phyloP scores from a whole-genome alignment of 2,888 invertebrate genomes.

The Crossocerus cetratus region DNA sequence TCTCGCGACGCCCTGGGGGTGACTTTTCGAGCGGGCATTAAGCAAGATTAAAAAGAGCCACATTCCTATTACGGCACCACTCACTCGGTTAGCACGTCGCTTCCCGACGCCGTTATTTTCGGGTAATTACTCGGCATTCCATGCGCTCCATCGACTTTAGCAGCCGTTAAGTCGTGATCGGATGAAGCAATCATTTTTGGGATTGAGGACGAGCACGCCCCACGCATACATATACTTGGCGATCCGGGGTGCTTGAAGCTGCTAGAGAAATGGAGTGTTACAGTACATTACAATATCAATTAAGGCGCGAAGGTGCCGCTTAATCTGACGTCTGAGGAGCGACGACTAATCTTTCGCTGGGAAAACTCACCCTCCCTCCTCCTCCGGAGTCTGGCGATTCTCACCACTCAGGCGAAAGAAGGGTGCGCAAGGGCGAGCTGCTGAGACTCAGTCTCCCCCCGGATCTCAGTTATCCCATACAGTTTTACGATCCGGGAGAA shows the following conservation, averaged over 20 bases:
- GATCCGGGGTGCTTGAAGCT: conserved; percentile 33
- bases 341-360: conserved; percentile 34
- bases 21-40: conserved; percentile 26
- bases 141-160: conserved; percentile 44
- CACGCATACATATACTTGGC: conserved; percentile 7
- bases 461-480: conserved; percentile 45
- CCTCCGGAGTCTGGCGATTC: conserved; percentile 20
- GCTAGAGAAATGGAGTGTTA: conserved; percentile 49
- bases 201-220: neutral
- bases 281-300: conserved; percentile 57
- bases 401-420: conserved; percentile 9
- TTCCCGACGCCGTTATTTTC: conserved; percentile 46
- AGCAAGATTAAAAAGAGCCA: conserved; percentile 41
- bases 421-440: conserved; percentile 12
- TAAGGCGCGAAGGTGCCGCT: conserved; percentile 38
- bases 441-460: conserved; percentile 10
- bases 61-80: conserved; percentile 37
- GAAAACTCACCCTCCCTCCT: conserved; percentile 22
- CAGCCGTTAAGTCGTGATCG: conserved; percentile 16
- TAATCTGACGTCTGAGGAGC: conserved; percentile 52
- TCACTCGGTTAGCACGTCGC: conserved; percentile 29
- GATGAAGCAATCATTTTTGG: neutral
- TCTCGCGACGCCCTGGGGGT: neutral
- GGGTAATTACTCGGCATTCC: conserved; percentile 53
- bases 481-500: conserved; percentile 47